Base-by-base conservation (phyloP, 2,797 vertebrate species). In the Acanthurus lineatus region DNA sequence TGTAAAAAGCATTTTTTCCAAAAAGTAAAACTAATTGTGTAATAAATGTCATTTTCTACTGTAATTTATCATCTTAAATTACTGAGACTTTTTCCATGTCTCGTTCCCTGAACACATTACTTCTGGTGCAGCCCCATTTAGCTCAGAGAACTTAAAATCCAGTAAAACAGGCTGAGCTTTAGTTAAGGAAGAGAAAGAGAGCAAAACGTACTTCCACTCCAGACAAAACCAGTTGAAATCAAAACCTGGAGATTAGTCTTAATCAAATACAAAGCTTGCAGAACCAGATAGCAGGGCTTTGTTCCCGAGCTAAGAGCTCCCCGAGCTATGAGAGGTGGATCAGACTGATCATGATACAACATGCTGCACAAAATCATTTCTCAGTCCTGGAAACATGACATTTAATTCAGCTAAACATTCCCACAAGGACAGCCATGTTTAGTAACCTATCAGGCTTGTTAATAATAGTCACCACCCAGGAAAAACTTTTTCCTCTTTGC, bases 381-480 rank as follows among this genome's bases (percentile, higher is more conserved):
- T 76, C 76, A 87, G 83, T 88, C 75, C 67, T 85, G 42, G 59
- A 79, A 87, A 91, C 84, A 79, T 73, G 77, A 83, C 58, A 88
- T 83, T 79, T 62, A 73, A 91, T 83, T 79, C 69, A 76, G 72
- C 76, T 76, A 69, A 92, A 89, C 65, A 86, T 95, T 95, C 93
- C 93, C 94, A 95, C 90, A 92, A 90, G 88, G 77, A 73, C 76
- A 63, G 68, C 77, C 88, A 80, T 83, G 79, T 88, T 92, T 84
- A 83, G 85, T 71, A 73, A 81, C 85, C 81, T 71, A 90, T 84
- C 79, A 45, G 76, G 76, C 74, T 78, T 87, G 84, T 91, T 94
- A 92, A 94, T 93, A 92, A 92, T 91, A 82, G 89, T 92, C 86
- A 83, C 83, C 69, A 76, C 88, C 91, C 90, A 82, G 84, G 87